A percentile compares a stretch with the other conserved stretches of the same genome.
phyloP scores from a whole-genome alignment of 1,140 invertebrate species.

The Drosophila parabipectinata region DNA sequence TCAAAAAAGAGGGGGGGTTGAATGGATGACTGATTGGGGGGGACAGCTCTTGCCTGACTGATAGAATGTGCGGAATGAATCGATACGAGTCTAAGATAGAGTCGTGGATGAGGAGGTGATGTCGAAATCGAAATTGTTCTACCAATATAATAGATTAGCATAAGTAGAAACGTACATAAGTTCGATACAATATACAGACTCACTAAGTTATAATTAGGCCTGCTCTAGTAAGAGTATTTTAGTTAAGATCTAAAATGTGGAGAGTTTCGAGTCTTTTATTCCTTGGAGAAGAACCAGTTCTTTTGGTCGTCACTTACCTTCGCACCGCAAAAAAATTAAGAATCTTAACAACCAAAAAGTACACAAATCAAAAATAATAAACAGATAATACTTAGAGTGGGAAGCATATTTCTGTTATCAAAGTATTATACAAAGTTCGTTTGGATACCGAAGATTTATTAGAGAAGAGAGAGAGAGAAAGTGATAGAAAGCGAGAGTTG shows the following conservation, averaged over 20 bases:
- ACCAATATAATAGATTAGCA: slow-evolving; percentile 50
- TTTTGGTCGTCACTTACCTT: slow-evolving; percentile 39
- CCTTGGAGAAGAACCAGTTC: neutral
- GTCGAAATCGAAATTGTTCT: slow-evolving; percentile 30
- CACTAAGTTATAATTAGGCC: slow-evolving; percentile 57
- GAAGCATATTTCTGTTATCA: slow-evolving; percentile 1
- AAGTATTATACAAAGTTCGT: slow-evolving; percentile 13
- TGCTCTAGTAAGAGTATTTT: slow-evolving; percentile 48
- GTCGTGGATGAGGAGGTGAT: slow-evolving; percentile 32
- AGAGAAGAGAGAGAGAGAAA: slow-evolving; percentile 23
- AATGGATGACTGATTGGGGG: slow-evolving; percentile 38
- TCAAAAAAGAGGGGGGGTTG: slow-evolving; percentile 29
- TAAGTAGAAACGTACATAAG: slow-evolving; percentile 40
- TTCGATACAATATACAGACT: slow-evolving; percentile 44
- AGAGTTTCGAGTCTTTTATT: slow-evolving; percentile 2
- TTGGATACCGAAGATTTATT: slow-evolving; percentile 1
- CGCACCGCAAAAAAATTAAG: slow-evolving; percentile 35
- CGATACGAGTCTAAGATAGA: slow-evolving; percentile 19
- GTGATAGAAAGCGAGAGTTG: slow-evolving; percentile 31
- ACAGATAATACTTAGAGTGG: neutral
- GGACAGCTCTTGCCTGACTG: slow-evolving; percentile 25
- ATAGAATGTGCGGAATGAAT: slow-evolving; percentile 35
- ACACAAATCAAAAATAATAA: slow-evolving; percentile 14
- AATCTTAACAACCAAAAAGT: neutral
- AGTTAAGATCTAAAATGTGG: slow-evolving; percentile 22